Conservation (phyloP, 2,888 invertebrate species). For the Leptinotarsa haldemani region DNA sequence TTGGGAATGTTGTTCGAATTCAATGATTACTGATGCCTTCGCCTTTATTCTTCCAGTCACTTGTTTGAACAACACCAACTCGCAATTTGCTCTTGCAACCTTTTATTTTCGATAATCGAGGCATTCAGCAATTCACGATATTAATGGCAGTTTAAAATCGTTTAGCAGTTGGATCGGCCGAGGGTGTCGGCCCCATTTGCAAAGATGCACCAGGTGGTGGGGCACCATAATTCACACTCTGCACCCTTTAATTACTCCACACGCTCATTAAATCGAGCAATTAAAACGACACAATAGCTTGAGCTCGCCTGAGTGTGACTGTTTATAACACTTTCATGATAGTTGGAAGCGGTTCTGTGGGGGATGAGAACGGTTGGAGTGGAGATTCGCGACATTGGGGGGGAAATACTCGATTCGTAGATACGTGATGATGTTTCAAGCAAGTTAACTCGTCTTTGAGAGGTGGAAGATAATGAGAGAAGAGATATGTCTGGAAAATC, state of each 20-base stretch:
- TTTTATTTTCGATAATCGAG: not conserved
- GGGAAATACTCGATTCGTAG: not conserved
- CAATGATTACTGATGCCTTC: too few species aligned
- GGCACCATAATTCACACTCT: slow-evolving; percentile 49
- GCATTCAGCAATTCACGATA: slow-evolving; percentile 1
- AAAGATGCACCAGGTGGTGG: slow-evolving; percentile 49
- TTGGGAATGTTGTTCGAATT: too few species aligned
- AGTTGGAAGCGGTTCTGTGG: not conserved
- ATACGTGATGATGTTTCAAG: too few species aligned
- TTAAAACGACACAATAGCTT: slow-evolving; percentile 14
- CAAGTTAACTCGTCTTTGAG: too few species aligned
- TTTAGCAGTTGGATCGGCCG: slow-evolving; percentile 5
- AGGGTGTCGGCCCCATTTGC: slow-evolving; percentile 38
- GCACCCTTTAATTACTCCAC: slow-evolving; percentile 50
- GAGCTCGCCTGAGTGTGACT: not conserved
- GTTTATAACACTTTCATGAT: slow-evolving; percentile 21
- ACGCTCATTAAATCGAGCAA: slow-evolving; percentile 42
- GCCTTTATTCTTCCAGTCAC: too few species aligned
- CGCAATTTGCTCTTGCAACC: not conserved
- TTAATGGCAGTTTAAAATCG: slow-evolving; percentile 19
- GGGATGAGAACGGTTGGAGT: not conserved
- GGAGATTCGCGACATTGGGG: not conserved
- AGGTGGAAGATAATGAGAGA: too few species aligned
- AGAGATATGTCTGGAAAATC: too few species aligned
- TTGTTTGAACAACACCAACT: not conserved